Evolutionary conservation across 2,113 vertebrate genomes (phyloP).

Genomic region (Actenoides hombroni): DNA sequence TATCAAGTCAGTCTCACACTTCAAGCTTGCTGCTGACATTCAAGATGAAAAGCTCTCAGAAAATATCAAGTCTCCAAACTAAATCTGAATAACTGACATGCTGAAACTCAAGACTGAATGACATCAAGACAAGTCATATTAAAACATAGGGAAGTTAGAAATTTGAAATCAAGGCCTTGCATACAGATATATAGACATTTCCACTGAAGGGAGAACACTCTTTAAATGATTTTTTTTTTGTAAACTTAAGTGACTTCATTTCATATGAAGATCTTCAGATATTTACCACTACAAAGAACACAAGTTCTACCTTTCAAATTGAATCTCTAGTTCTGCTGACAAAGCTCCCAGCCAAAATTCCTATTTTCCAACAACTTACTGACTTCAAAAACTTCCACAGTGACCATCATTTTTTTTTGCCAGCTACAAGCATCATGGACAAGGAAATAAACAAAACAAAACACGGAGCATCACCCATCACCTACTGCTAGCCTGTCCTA

Average conservation of each 20-base stretch:
- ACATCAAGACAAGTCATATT: neutral
- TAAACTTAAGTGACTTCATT: neutral
- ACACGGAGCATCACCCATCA: neutral
- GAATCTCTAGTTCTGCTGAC: neutral
- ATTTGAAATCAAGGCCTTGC: neutral
- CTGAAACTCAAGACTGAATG: neutral
- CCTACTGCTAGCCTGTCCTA: too few species aligned
- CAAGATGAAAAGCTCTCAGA: neutral
- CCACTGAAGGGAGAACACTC: neutral
- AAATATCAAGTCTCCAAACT: neutral
- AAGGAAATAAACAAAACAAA: neutral
- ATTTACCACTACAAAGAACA: neutral
- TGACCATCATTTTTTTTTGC: too few species aligned
- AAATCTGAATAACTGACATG: neutral
- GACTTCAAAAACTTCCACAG: neutral
- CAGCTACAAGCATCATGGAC: too few species aligned
- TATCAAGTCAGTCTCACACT: neutral
- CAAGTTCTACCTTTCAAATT: neutral
- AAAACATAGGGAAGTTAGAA: neutral
- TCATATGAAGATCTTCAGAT: neutral
- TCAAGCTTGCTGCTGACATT: neutral
- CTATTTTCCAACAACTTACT: neutral
- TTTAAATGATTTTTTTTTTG: accelerated
- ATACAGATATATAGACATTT: neutral
- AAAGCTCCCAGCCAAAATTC: neutral